Conservation (phyloP, 2,113 vertebrate species). For the Corythornis cristatus region DNA sequence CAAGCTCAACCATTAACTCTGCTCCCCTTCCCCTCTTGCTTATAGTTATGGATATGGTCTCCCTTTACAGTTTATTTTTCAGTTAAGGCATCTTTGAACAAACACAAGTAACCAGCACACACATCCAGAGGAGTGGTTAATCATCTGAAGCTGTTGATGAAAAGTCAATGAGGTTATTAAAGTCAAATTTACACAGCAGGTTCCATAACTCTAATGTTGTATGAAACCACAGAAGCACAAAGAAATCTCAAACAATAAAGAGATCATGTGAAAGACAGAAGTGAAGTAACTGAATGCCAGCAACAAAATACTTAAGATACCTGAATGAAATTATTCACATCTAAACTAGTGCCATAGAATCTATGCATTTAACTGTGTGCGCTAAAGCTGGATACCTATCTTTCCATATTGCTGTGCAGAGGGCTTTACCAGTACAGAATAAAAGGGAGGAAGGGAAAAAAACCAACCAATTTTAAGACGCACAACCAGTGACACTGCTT, state of each 20-base stretch:
- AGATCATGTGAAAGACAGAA: not conserved
- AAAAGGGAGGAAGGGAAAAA: not conserved
- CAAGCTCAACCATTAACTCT: slow-evolving; percentile 10
- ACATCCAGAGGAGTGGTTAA: not conserved
- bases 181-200: not conserved
- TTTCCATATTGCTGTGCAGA: not conserved
- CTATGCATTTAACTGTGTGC: not conserved
- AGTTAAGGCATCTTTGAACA: not conserved
- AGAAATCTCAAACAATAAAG: not conserved
- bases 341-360: not conserved
- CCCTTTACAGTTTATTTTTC: not conserved
- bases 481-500: not conserved
- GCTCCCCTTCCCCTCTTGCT: not conserved
- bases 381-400: not conserved
- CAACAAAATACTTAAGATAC: not conserved
- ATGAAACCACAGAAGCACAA: not conserved
- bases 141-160: not conserved
- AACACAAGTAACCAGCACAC: not conserved
- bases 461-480: not conserved
- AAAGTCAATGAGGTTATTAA: not conserved
- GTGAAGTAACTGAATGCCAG: not conserved
- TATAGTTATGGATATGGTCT: not conserved
- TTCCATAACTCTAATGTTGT: not conserved
- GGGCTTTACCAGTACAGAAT: not conserved
- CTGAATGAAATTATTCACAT: not conserved